phyloP scores from a whole-genome alignment of 2,888 invertebrate species.

The Drosophila kokeensis region DNA sequence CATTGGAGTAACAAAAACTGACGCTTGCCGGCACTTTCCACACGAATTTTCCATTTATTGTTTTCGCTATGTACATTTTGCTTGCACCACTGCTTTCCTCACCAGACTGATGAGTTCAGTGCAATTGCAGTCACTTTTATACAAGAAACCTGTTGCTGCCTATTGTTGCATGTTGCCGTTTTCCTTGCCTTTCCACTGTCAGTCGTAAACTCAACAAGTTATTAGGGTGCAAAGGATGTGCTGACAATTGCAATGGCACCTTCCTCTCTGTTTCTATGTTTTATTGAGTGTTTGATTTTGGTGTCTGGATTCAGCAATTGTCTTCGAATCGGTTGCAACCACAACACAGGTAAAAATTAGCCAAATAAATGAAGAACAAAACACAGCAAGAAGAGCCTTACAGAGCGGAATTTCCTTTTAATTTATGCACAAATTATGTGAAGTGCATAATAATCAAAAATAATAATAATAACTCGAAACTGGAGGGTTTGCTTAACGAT shows the following conservation, averaged over 20 bases:
- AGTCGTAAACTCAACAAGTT: not conserved
- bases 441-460: not conserved
- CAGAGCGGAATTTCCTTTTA: not conserved
- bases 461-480: not conserved
- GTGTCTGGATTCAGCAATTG: not conserved
- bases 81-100: not conserved
- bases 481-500: not conserved
- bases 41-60: not conserved
- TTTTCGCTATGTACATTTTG: not conserved
- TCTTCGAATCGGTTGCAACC: not conserved
- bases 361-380: not conserved
- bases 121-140: not conserved
- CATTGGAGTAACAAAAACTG: not conserved
- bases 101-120: not conserved
- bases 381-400: not conserved
- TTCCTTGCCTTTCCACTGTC: not conserved
- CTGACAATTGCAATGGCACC: not conserved
- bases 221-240: not conserved
- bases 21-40: not conserved
- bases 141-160: not conserved
- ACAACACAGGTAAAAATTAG: not conserved
- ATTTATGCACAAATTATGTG: not conserved
- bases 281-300: not conserved
- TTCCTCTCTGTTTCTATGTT: not conserved
- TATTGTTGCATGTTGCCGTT: not conserved